phyloP scores from a whole-genome alignment of 1,140 invertebrate species.

The Lasioglossum albipes region DNA sequence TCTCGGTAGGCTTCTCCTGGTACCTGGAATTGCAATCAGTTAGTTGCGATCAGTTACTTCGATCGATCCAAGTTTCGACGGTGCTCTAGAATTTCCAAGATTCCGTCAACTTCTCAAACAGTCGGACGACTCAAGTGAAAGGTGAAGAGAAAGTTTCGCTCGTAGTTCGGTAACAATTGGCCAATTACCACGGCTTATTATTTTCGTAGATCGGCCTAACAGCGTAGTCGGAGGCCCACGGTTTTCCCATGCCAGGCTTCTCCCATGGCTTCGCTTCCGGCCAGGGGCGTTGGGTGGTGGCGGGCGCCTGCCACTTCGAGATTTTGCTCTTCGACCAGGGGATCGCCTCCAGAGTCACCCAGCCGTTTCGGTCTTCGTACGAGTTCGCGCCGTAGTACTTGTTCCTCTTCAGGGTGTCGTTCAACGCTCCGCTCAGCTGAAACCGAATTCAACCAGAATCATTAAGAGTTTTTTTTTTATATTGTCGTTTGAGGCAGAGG shows the following conservation, averaged over 20 bases:
- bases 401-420: conserved; percentile 77
- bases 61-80: too few species aligned
- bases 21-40: conserved; percentile 60
- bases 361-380: conserved; percentile 86
- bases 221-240: conserved; percentile 70
- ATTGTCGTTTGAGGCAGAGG: too few species aligned
- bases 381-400: conserved; percentile 80
- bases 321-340: conserved; percentile 90
- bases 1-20: conserved; percentile 70
- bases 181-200: conserved; percentile 71
- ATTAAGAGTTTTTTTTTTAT: too few species aligned
- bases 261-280: conserved; percentile 76
- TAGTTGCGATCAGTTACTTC: too few species aligned
- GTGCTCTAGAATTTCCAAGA: too few species aligned
- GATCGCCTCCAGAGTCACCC: conserved; percentile 88
- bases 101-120: too few species aligned
- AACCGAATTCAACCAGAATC: background rate
- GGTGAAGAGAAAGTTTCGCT: too few species aligned
- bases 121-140: too few species aligned
- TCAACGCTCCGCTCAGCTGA: conserved; percentile 72
- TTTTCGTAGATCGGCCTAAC: conserved; percentile 68
- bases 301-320: conserved; percentile 87
- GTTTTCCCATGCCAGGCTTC: conserved; percentile 71
- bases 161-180: background rate
- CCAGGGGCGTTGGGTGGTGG: conserved; percentile 77